phyloP scores from a whole-genome alignment of 2,888 invertebrate species.

The Cryptocephalus primarius region DNA sequence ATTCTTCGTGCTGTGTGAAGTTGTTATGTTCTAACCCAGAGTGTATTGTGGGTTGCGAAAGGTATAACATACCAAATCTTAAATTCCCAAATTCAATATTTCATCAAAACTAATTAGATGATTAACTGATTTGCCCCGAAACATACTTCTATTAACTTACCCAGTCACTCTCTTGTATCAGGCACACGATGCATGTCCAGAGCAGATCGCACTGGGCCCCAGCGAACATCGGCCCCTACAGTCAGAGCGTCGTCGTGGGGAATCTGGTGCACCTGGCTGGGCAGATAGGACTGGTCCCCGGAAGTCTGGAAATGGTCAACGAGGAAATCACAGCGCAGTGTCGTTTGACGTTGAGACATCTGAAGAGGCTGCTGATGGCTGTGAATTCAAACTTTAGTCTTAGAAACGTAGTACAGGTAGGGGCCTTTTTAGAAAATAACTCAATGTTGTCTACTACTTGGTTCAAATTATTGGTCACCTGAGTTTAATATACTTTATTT shows the following conservation, averaged over 20 bases:
- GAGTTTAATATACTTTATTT: no score
- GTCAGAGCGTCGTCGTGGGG: slow-evolving; percentile 73
- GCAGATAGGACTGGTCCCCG: slow-evolving; percentile 83
- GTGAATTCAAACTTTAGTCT: slow-evolving; percentile 67
- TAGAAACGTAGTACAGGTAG: slow-evolving; percentile 67
- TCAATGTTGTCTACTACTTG: no score
- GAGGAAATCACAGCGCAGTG: slow-evolving; percentile 76
- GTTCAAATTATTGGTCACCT: no score
- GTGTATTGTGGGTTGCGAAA: no score
- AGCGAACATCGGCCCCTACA: slow-evolving; percentile 93
- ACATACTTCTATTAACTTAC: no score
- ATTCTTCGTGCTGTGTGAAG: no score
- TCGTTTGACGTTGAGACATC: slow-evolving; percentile 72
- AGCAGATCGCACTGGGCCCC: slow-evolving; percentile 97
- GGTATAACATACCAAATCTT: no score
- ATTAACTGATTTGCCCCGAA: no score
- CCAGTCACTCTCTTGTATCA: slow-evolving; percentile 15
- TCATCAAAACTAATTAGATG: no score
- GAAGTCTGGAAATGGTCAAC: slow-evolving; percentile 59
- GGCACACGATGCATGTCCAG: slow-evolving; percentile 87
- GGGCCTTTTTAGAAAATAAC: not conserved
- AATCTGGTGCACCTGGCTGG: slow-evolving; percentile 56
- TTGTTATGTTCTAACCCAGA: no score
- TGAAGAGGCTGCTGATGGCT: slow-evolving; percentile 70
- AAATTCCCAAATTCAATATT: no score